phyloP scores from a whole-genome alignment of 2,113 vertebrate species.

The Apaloderma vittatum region DNA sequence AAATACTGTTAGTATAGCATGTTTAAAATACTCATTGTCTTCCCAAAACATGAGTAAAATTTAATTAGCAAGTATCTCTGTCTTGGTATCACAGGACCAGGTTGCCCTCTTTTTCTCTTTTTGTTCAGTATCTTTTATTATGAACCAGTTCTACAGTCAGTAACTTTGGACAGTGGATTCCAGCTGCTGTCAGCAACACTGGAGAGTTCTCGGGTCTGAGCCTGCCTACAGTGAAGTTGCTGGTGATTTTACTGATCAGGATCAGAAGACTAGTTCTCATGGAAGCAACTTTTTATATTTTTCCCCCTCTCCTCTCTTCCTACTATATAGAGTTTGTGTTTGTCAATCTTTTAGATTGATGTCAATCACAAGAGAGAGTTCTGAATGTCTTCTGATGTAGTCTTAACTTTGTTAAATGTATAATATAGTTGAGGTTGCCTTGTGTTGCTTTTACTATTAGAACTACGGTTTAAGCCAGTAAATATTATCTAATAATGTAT shows the following conservation, averaged over 20 bases:
- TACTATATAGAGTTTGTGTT: accelerated
- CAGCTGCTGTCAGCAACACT: neutral
- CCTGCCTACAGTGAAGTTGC: neutral
- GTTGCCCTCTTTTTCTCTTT: neutral
- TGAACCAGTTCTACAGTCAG: neutral
- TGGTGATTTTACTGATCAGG: neutral
- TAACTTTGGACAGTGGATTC: neutral
- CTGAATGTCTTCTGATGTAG: neutral
- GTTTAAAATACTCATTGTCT: neutral
- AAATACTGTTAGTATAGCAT: neutral
- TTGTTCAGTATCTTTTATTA: neutral
- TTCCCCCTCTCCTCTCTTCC: neutral
- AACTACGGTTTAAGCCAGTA: neutral
- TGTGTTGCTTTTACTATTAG: neutral
- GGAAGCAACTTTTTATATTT: neutral
- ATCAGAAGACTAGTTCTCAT: neutral
- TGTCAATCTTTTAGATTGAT: neutral
- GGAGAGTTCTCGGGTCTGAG: neutral
- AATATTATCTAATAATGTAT: neutral
- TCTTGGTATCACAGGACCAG: neutral
- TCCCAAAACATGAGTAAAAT: neutral
- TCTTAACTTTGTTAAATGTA: neutral
- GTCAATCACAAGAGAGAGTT: neutral
- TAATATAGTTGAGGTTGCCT: neutral
- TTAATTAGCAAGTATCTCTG: neutral